Evolutionary conservation across 2,888 invertebrate genomes (phyloP).

Genomic region (Pseudococcus jackbeardsleyi): DNA sequence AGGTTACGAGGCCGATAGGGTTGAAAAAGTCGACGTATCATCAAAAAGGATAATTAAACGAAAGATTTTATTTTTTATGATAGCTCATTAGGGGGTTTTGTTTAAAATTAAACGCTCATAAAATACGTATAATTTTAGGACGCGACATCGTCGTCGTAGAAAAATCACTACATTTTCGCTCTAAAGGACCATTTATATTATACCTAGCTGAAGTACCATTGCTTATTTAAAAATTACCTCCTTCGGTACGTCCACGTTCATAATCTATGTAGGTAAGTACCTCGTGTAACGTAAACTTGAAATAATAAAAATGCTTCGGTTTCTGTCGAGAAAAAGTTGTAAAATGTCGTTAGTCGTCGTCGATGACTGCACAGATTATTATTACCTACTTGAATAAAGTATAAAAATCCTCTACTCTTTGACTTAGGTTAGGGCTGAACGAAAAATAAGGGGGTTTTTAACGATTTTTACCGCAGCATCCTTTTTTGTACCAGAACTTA

Average conservation of each 20-base stretch:
- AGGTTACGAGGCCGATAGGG: neutral
- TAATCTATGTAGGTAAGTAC: neutral
- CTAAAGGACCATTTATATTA: neutral
- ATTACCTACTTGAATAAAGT: neutral
- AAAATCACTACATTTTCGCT: neutral
- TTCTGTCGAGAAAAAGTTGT: neutral
- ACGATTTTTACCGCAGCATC: neutral
- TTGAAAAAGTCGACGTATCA: constrained; percentile 3
- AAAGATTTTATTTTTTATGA: constrained; percentile 26
- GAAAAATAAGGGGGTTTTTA: neutral
- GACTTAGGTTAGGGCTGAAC: too few relatives aligned
- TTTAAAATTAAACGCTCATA: constrained; percentile 45
- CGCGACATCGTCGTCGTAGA: neutral
- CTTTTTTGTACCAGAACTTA: neutral
- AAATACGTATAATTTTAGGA: constrained; percentile 36
- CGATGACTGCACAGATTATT: neutral
- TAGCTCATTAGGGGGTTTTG: constrained; percentile 38
- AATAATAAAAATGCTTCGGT: constrained; percentile 48
- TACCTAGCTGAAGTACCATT: constrained; percentile 23
- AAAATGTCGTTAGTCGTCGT: constrained; percentile 5
- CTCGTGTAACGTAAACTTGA: too few relatives aligned
- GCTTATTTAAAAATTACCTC: constrained; percentile 18
- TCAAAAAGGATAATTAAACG: constrained; percentile 22
- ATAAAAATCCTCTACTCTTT: too few relatives aligned
- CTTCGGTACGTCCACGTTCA: neutral